These are phyloP conservation scores for Nephrocerus scutellatus DNA, from an alignment of 2,888 invertebrate species.

Conservation along the genomic window DNA sequence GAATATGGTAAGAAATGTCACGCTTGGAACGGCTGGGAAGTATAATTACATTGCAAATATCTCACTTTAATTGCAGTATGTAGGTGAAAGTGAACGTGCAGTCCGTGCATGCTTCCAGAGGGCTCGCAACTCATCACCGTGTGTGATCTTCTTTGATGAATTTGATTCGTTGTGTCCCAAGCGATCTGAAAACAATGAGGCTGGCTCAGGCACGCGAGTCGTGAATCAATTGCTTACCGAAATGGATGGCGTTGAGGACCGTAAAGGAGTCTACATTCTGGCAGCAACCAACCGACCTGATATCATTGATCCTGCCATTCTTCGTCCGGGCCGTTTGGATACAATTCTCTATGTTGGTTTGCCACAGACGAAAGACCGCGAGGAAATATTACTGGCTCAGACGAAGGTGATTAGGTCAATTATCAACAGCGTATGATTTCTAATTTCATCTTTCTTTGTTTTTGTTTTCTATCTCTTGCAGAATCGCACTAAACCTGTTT, in stretches of 20 bases:
- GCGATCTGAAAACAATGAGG: conserved; percentile 67
- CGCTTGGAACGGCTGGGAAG: not conserved
- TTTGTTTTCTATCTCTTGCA: conserved; percentile 41
- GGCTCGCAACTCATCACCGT: conserved; percentile 91
- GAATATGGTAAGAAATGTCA: conserved; percentile 69
- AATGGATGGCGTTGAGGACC: conserved; percentile 93
- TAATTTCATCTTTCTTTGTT: not conserved
- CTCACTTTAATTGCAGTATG: conserved; percentile 62
- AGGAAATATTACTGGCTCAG: conserved; percentile 80
- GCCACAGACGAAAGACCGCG: conserved; percentile 70
- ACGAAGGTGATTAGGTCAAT: conserved; percentile 64
- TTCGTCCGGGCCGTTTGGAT: conserved; percentile 82
- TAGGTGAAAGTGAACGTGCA: conserved; percentile 96
- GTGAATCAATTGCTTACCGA: conserved; percentile 96
- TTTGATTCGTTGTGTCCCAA: conserved; percentile 92
- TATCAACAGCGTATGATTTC: not conserved
- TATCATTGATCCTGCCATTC: conserved; percentile 90
- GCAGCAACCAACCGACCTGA: conserved; percentile 96
- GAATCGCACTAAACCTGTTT: conserved; percentile 71
- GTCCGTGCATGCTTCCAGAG: conserved; percentile 93
- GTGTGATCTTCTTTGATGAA: conserved; percentile 98
- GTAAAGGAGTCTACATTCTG: conserved; percentile 88
- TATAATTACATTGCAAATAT: too few relatives aligned
- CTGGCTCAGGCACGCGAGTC: conserved; percentile 72
- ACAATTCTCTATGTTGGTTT: conserved; percentile 86